A percentile compares a stretch with the other conserved stretches of the same genome.
Evolutionary conservation across 2,888 invertebrate genomes (phyloP).

Genomic region (Peribatodes rhomboidaria): DNA sequence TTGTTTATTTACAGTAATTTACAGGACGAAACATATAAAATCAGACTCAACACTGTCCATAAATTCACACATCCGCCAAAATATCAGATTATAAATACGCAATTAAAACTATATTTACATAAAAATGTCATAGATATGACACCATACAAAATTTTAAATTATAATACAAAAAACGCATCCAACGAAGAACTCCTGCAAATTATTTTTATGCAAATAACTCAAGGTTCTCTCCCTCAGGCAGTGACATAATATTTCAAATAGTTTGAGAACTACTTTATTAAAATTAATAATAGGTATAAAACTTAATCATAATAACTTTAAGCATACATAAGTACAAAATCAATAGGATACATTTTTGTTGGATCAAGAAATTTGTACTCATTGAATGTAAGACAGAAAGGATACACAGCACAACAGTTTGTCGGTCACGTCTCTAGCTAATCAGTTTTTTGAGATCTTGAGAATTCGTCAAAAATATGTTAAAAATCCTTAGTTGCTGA

Average conservation of each 20-base stretch:
- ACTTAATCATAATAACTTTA: conserved; percentile 43
- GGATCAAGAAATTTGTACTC: conserved; percentile 40
- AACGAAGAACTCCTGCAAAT: conserved; percentile 56
- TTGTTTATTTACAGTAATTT: conserved; percentile 70
- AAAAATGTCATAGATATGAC: conserved; percentile 66
- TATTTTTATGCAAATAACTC: conserved; percentile 59
- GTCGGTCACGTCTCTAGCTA: neutral
- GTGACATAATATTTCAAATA: conserved; percentile 57
- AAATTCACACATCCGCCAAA: conserved; percentile 61
- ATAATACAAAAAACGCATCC: conserved; percentile 67
- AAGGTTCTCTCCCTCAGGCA: conserved; percentile 64
- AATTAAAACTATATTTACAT: conserved; percentile 78
- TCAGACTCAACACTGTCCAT: conserved; percentile 54
- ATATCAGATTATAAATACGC: conserved; percentile 69
- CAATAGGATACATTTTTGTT: conserved; percentile 20
- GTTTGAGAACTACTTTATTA: conserved; percentile 33
- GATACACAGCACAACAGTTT: neutral
- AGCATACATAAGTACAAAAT: conserved; percentile 39
- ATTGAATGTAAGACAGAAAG: conserved; percentile 5
- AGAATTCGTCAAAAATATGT: conserved; percentile 16
- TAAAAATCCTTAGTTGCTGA: conserved; percentile 39
- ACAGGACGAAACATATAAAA: conserved; percentile 56
- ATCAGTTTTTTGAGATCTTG: conserved; percentile 40
- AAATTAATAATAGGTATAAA: conserved; percentile 43
- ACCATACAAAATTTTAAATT: conserved; percentile 57